These are phyloP conservation scores for Dioctria linearis DNA, from an alignment of 2,888 invertebrate genomes.

Conservation along the genomic window DNA sequence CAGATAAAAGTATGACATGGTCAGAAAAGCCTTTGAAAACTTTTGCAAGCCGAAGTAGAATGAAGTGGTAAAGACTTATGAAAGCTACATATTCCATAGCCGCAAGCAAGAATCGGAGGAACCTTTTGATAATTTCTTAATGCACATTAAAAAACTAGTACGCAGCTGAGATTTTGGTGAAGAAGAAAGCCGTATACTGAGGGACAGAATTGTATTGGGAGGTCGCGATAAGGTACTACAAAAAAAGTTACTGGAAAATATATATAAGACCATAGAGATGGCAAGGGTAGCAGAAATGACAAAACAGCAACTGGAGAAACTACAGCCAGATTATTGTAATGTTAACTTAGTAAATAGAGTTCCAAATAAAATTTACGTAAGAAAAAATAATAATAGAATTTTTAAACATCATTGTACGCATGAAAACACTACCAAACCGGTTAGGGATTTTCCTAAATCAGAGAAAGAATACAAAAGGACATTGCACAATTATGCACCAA, in stretches of 20 bases:
- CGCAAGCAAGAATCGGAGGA: not conserved
- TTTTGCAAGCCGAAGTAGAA: not conserved
- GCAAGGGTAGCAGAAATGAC: not conserved
- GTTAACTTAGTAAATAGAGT: not conserved
- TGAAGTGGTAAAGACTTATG: not conserved
- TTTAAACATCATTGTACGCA: too few relatives aligned
- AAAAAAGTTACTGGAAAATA: not conserved
- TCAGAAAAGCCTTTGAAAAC: not conserved
- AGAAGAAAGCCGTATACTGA: not conserved
- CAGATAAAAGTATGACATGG: not conserved
- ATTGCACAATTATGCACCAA: not conserved
- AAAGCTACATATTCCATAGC: not conserved
- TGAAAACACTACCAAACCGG: too few relatives aligned
- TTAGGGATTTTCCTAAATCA: too few relatives aligned
- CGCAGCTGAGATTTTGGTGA: not conserved
- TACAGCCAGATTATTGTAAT: not conserved
- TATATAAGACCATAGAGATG: not conserved
- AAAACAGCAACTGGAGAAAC: not conserved
- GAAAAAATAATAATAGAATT: not conserved
- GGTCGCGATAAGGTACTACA: not conserved
- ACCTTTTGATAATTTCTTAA: not conserved
- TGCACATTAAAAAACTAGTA: not conserved
- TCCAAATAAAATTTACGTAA: not conserved
- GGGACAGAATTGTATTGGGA: constrained; percentile 9
- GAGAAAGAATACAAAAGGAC: too few relatives aligned